Evolutionary conservation across 2,888 invertebrate species (phyloP), one percentile per base, ranked within the genome.

Genomic region (Cantharis rustica): DNA sequence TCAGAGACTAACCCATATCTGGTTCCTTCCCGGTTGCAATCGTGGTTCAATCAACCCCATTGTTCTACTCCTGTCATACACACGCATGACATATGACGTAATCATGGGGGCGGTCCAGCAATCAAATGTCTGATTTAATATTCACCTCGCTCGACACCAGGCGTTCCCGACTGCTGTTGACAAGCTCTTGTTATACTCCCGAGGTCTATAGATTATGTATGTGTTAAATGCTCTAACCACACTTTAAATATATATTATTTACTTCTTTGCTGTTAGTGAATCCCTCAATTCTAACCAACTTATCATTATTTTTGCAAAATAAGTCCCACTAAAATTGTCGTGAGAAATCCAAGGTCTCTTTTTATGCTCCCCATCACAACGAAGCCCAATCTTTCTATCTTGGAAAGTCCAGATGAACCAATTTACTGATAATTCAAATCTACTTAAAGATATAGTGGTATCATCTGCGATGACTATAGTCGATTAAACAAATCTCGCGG

Each of bases 81-180:
- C 86, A 86, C 86, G 84, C 86, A 85, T 86, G 87, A 87, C 87
- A 87, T 86, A 87, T 87, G 87, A 87, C 86, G 86, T 87, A 86
- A 87, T 87, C 85, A 84, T 84, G 84, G 86, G 85, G 87, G 87
- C 86, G 87, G 86, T 85, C 86, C 85, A 84, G 87, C 87, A 87
- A 87, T 87, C 87, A 87, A 86, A 84, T 85, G 86, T 86, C 87
- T 87, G 87, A 87, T 87, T 87, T 87, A 86, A 87, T 87, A 87
- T 87, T 87, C 87, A 87, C 86, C 86, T 86, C 85, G 86, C 83
- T 84, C 84, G 84, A 84, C 84, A 83, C 84, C 85, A 84, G 85
- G 84, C 85, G 85, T 84, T 85, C 83, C 85, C 84, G 82, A 84
- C 86, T 86, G 86, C 85, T 85, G 86, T 85, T 86, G 86, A 86